Evolutionary conservation across 2,113 vertebrate species (phyloP).

Genomic region (Chloebia gouldiae): DNA sequence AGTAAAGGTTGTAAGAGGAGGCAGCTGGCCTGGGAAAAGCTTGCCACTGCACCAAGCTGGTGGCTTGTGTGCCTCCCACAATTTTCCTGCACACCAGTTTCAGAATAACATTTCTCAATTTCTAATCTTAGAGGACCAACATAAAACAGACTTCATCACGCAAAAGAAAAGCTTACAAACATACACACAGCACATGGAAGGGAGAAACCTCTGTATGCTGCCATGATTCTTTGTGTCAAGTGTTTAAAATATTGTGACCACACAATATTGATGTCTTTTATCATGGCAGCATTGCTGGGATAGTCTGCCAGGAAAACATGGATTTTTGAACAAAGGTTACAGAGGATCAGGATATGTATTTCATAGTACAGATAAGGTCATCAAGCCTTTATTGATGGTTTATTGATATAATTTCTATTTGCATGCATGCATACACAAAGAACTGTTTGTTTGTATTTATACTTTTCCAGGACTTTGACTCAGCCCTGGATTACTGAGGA

Average conservation of each 20-base stretch:
- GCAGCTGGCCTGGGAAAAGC: not conserved
- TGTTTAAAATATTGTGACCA: not conserved
- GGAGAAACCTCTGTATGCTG: not conserved
- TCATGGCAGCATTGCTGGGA: not conserved
- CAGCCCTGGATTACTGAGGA: not conserved
- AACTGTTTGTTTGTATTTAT: not conserved
- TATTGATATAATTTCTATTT: not conserved
- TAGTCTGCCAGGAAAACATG: not conserved
- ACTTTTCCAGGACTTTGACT: not conserved
- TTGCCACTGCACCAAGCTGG: not conserved
- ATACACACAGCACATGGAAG: not conserved
- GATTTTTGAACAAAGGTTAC: not conserved
- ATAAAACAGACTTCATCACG: not conserved
- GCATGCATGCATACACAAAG: not conserved
- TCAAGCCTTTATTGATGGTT: not conserved
- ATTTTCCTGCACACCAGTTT: not conserved
- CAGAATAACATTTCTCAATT: not conserved
- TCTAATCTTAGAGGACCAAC: not conserved
- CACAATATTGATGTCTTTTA: not conserved
- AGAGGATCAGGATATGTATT: not conserved
- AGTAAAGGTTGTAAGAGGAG: not conserved
- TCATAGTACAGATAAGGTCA: not conserved
- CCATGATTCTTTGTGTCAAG: not conserved
- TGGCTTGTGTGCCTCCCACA: rapidly evolving
- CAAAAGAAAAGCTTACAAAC: not conserved